Conservation (phyloP, 2,113 vertebrate species). For the Microcebus tavaratra region DNA sequence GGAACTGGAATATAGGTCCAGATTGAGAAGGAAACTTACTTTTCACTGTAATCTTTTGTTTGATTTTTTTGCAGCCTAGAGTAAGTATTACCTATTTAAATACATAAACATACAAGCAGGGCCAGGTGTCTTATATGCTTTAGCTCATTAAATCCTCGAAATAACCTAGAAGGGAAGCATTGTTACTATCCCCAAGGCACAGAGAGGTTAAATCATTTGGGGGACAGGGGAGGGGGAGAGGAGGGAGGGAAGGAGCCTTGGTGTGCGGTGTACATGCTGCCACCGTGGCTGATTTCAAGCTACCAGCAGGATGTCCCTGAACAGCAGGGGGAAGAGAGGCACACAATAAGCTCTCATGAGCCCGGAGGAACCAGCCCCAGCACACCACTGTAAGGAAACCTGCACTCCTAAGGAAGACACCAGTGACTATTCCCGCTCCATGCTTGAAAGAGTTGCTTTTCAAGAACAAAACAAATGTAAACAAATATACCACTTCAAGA, state of each 20-base stretch:
- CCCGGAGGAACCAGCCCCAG: not conserved
- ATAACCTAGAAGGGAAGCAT: not conserved
- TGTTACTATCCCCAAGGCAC: not conserved
- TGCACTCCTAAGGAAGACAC: not conserved
- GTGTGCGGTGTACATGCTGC: not conserved
- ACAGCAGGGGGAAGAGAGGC: not conserved
- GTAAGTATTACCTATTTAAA: slow-evolving; percentile 20
- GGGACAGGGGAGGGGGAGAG: no score
- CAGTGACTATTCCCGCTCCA: not conserved
- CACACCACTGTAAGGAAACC: not conserved
- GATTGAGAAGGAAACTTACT: not conserved
- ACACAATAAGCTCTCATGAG: accelerated
- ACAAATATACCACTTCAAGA: not conserved
- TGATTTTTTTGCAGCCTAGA: not conserved
- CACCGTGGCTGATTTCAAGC: not conserved
- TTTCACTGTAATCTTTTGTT: not conserved
- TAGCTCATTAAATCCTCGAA: not conserved
- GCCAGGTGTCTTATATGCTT: not conserved
- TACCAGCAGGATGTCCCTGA: not conserved
- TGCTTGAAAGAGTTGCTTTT: not conserved
- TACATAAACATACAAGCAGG: not conserved
- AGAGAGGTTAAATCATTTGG: not conserved
- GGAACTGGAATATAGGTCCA: not conserved
- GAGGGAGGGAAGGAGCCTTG: not conserved
- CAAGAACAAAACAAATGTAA: not conserved